phyloP scores from a whole-genome alignment of 2,113 vertebrate species.

The Rhodinocichla rosea region DNA sequence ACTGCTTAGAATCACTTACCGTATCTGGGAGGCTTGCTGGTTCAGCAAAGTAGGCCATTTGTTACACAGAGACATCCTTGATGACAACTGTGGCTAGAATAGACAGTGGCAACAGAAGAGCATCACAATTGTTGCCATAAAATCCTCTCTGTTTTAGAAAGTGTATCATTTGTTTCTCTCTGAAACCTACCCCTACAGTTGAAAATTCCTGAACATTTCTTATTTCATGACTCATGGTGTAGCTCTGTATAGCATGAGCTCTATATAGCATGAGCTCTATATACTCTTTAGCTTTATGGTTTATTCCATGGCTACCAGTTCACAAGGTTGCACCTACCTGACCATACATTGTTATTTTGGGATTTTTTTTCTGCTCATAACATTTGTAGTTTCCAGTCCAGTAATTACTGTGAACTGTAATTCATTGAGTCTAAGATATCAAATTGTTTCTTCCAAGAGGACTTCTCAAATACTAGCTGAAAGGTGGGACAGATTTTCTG shows the following conservation, averaged over 20 bases:
- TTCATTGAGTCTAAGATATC: neutral
- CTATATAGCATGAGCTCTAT: neutral
- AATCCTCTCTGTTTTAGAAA: neutral
- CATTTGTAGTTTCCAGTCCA: neutral
- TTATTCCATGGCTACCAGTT: neutral
- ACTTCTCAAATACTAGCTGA: neutral
- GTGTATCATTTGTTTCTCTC: neutral
- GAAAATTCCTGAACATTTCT: neutral
- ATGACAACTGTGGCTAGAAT: neutral
- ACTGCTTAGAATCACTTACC: neutral
- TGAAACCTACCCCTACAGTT: neutral
- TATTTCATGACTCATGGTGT: neutral
- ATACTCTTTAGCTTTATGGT: neutral
- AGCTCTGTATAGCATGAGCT: neutral
- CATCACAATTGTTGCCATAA: neutral
- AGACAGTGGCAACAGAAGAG: neutral
- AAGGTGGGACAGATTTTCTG: neutral
- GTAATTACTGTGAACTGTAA: neutral
- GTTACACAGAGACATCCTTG: neutral
- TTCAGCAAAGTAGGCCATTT: neutral
- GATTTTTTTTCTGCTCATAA: neutral
- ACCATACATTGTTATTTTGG: neutral
- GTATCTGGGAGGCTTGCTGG: neutral
- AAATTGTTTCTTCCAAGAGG: neutral
- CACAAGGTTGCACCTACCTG: neutral